These are phyloP conservation scores for Lasiurus borealis DNA, from an alignment of 2,113 vertebrate genomes.

Conservation along the genomic window DNA sequence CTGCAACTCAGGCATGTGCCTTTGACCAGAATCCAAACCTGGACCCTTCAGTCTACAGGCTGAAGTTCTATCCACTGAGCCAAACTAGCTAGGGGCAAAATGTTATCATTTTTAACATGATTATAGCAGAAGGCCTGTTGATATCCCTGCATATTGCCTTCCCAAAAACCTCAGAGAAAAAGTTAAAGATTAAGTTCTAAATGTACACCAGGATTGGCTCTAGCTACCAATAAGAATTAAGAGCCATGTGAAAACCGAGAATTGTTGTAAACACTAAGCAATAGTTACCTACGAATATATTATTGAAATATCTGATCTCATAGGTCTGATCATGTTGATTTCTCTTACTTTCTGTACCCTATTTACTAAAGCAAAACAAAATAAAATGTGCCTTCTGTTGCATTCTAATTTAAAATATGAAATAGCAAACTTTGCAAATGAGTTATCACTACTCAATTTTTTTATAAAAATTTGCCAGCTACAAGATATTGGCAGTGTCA, in stretches of 20 bases:
- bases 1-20: too few relatives aligned
- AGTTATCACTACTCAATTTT: not conserved
- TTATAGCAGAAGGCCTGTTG: not conserved
- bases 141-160: not conserved
- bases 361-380: not conserved
- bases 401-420: slow-evolving; percentile 13
- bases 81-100: not conserved
- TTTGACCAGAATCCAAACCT: too few relatives aligned
- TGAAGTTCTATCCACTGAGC: too few relatives aligned
- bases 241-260: not conserved
- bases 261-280: not conserved
- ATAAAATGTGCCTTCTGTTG: not conserved
- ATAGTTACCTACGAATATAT: not conserved
- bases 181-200: slow-evolving; percentile 3
- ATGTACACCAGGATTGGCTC: not conserved
- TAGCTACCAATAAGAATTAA: not conserved
- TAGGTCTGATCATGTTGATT: not conserved
- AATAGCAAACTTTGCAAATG: not conserved
- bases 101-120: slow-evolving; percentile 9
- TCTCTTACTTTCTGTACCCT: not conserved
- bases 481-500: not conserved
- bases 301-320: not conserved
- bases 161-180: slow-evolving; percentile 10
- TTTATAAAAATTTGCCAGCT: slow-evolving; percentile 14
- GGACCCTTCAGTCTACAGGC: too few relatives aligned